phyloP scores from a whole-genome alignment of 2,113 vertebrate species.

The Lepisosteus osseus region DNA sequence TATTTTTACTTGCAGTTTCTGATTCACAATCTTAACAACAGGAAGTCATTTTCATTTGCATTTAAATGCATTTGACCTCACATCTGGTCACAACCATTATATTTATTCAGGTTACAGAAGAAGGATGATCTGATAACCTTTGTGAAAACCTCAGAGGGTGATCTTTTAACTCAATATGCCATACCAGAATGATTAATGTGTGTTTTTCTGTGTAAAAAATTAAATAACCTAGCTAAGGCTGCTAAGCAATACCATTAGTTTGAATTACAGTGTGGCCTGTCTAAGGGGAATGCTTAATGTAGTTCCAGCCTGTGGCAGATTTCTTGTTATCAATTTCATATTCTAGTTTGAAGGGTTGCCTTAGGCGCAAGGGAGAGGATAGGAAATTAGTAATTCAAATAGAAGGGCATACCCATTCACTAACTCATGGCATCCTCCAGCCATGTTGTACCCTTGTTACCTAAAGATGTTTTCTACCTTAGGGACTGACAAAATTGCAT shows the following conservation, averaged over 20 bases:
- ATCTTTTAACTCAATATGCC: constrained; percentile 11
- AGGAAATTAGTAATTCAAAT: not conserved
- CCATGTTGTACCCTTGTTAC: not conserved
- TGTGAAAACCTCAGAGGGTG: constrained; percentile 9
- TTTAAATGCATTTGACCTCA: no score
- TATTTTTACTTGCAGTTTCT: no score
- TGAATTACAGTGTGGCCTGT: not conserved
- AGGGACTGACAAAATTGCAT: not conserved
- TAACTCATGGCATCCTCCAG: not conserved
- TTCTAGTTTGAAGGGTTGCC: not conserved
- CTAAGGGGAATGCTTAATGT: not conserved
- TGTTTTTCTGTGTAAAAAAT: not conserved
- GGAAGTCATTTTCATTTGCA: no score
- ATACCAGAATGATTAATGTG: constrained; percentile 7
- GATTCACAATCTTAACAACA: no score
- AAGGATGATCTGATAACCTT: constrained; percentile 22
- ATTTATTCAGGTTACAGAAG: constrained; percentile 10
- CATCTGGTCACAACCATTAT: not conserved
- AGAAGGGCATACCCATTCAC: not conserved
- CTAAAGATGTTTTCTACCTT: not conserved
- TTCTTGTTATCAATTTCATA: not conserved
- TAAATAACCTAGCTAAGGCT: not conserved
- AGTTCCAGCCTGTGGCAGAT: not conserved
- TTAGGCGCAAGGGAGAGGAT: not conserved
- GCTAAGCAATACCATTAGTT: not conserved